Conservation (phyloP, 2,113 vertebrate genomes). For the Ranitomeya variabilis region DNA sequence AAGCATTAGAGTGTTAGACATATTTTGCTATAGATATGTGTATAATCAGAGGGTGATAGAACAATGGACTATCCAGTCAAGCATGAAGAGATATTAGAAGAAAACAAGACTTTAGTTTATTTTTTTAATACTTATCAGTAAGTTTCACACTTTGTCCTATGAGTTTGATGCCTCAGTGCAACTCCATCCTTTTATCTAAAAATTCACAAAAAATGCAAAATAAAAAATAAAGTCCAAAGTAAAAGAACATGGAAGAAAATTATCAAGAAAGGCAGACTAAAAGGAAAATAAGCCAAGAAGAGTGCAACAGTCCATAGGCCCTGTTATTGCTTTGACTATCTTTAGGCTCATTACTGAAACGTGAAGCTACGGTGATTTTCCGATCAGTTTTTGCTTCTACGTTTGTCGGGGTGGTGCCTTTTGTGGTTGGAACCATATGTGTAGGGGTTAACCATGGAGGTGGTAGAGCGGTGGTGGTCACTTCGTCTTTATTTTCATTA, state of each 20-base stretch:
- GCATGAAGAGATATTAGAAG: background rate
- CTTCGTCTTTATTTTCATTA: background rate
- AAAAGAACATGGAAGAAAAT: background rate
- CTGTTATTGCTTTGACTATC: background rate
- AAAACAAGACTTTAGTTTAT: background rate
- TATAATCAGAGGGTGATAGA: too few species aligned
- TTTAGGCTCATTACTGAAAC: background rate
- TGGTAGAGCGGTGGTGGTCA: background rate
- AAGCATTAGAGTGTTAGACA: too few species aligned
- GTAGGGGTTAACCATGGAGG: background rate
- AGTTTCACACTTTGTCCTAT: background rate
- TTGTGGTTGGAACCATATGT: background rate
- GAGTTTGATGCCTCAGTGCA: background rate
- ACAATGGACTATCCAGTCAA: background rate
- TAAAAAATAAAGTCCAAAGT: background rate
- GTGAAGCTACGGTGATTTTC: background rate
- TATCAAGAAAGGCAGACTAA: background rate
- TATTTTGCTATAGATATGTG: too few species aligned
- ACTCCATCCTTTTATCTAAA: background rate
- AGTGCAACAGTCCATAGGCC: background rate
- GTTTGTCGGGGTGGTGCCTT: background rate
- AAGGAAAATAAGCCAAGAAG: background rate
- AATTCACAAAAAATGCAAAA: background rate
- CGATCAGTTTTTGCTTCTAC: background rate
- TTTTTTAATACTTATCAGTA: background rate